A percentile compares a stretch with the other conserved stretches of the same genome.
These are phyloP conservation scores for Leptodactylus fallax DNA, from an alignment of 2,797 vertebrate genomes.

Conservation along the genomic window DNA sequence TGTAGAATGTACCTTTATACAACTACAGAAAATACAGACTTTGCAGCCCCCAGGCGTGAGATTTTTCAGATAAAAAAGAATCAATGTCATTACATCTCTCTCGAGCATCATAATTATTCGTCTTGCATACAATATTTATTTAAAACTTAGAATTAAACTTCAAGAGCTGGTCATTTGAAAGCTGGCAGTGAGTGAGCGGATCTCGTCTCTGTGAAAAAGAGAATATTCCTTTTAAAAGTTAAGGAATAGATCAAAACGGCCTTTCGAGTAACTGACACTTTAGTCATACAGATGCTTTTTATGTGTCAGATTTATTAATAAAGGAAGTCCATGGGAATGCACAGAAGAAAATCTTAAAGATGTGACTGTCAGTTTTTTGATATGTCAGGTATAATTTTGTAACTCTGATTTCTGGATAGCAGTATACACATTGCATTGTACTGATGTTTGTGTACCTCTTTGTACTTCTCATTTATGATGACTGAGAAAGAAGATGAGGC, in stretches of 20 bases:
- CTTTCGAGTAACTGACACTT: constrained; percentile 98
- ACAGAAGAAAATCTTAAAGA: constrained; percentile 82
- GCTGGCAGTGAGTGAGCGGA: constrained; percentile 88
- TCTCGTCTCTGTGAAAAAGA: constrained; percentile 94
- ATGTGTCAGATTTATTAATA: constrained; percentile 99
- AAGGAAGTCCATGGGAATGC: constrained; percentile 89
- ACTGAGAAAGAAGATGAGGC: constrained; percentile 78
- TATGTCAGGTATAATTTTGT: constrained; percentile 97
- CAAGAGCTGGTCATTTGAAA: constrained; percentile 94
- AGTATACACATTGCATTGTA: constrained; percentile 86
- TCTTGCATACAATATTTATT: constrained; percentile 97
- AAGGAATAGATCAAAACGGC: constrained; percentile 94
- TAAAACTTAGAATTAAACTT: constrained; percentile 90
- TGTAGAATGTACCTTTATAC: constrained; percentile 68
- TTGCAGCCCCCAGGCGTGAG: constrained; percentile 74
- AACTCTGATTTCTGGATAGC: constrained; percentile 93
- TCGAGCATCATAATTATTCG: constrained; percentile 87
- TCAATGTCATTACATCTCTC: constrained; percentile 84
- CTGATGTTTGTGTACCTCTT: constrained; percentile 92
- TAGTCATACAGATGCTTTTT: constrained; percentile 94
- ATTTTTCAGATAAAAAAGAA: constrained; percentile 86
- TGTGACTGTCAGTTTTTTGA: constrained; percentile 89
- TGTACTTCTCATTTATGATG: constrained; percentile 81
- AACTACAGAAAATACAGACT: constrained; percentile 73
- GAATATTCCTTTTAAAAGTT: constrained; percentile 96